Conservation (phyloP, 2,888 invertebrate species). For the Lasioglossum vierecki region DNA sequence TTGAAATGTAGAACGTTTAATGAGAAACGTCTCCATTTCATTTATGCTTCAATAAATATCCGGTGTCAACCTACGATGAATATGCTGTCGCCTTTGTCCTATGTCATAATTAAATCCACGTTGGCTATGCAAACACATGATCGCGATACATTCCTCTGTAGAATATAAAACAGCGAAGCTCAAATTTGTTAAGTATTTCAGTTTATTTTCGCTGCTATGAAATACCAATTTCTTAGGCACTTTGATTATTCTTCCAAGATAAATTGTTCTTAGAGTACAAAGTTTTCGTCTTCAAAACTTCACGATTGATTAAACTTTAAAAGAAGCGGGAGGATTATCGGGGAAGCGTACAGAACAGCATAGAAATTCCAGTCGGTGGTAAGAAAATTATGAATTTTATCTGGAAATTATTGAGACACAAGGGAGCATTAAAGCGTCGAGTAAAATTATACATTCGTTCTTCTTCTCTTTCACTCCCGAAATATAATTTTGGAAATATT, state of each 20-base stretch:
- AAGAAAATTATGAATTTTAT: constrained; percentile 8
- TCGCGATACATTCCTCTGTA: background rate
- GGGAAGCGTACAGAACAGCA: background rate
- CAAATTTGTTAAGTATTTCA: background rate
- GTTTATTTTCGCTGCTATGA: background rate
- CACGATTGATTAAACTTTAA: background rate
- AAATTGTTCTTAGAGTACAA: constrained; percentile 3
- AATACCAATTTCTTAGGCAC: constrained; percentile 1
- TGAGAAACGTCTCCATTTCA: background rate
- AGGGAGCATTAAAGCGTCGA: background rate
- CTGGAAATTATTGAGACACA: background rate
- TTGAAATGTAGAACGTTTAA: background rate
- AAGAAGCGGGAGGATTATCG: background rate
- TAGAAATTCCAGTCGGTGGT: background rate
- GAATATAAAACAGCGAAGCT: background rate
- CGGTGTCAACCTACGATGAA: background rate
- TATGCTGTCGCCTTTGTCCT: background rate
- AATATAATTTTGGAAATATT: too few relatives aligned
- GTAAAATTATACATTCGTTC: background rate
- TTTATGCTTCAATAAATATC: background rate
- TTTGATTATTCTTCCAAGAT: background rate
- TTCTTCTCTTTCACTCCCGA: background rate
- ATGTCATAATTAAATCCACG: background rate
- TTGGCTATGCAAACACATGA: background rate
- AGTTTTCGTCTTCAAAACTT: constrained; percentile 13